A percentile compares a stretch with the other conserved stretches of the same genome.
Evolutionary conservation across 2,888 invertebrate species (phyloP).

Genomic region (Ptilodon capucinus): DNA sequence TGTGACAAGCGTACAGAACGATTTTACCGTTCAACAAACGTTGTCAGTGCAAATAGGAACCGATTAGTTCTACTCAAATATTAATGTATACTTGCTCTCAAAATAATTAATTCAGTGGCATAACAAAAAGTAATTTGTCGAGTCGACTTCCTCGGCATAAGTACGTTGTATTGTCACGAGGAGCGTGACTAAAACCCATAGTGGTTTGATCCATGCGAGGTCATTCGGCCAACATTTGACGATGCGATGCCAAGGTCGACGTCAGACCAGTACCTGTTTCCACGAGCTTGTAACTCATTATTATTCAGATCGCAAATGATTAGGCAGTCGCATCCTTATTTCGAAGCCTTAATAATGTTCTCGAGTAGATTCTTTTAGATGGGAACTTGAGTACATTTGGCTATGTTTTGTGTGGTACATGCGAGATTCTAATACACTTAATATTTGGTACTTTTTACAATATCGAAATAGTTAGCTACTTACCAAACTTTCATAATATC

Average conservation of each 20-base stretch:
- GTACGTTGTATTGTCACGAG: constrained; percentile 38
- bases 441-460: too few species aligned
- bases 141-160: constrained; percentile 22
- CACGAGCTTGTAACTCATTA: constrained; percentile 39
- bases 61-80: constrained; percentile 3
- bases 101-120: constrained; percentile 23
- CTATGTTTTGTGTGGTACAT: too few species aligned
- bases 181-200: constrained; percentile 72
- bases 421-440: too few species aligned
- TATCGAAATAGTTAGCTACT: too few species aligned
- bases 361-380: too few species aligned
- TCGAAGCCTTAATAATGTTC: not conserved
- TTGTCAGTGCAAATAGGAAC: not conserved
- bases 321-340: constrained; percentile 6
- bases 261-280: constrained; percentile 39
- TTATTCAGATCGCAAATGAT: constrained; percentile 41
- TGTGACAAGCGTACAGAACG: not conserved
- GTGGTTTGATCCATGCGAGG: constrained; percentile 60
- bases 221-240: constrained; percentile 60
- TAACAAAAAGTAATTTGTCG: constrained; percentile 20
- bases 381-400: too few species aligned
- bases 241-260: constrained; percentile 60
- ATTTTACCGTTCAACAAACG: not conserved
- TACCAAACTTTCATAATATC: too few species aligned
- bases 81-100: constrained; percentile 4